Evolutionary conservation across 2,888 invertebrate genomes (phyloP).

Genomic region (Mythimna albipuncta): DNA sequence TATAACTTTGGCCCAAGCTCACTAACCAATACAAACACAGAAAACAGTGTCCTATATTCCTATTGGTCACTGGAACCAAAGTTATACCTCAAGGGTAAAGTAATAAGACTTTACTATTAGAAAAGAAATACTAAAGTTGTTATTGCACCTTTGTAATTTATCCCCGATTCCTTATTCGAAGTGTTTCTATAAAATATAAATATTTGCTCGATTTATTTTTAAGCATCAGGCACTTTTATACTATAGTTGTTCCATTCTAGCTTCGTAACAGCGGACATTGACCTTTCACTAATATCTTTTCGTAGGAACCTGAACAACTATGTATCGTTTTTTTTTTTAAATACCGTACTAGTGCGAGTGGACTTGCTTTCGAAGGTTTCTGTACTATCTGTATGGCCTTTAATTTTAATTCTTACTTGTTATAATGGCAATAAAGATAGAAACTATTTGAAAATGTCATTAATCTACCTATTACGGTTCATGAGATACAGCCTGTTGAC

Average conservation of each 20-base stretch:
- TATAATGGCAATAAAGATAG: neutral
- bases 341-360: neutral
- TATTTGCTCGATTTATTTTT: conserved; percentile 19
- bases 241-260: conserved; percentile 1
- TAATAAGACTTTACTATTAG: conserved; percentile 1
- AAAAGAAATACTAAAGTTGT: conserved; percentile 49
- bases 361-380: neutral
- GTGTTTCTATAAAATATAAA: conserved; percentile 32
- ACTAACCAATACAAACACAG: too few species aligned
- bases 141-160: conserved; percentile 61
- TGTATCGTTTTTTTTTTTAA: neutral
- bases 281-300: neutral
- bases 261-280: neutral
- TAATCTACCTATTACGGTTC: neutral
- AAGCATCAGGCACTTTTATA: conserved; percentile 40
- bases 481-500: neutral
- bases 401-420: neutral
- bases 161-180: conserved; percentile 44
- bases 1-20: too few species aligned
- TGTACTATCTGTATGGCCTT: neutral
- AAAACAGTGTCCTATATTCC: too few species aligned
- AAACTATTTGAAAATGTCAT: neutral
- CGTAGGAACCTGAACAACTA: neutral
- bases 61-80: too few species aligned
- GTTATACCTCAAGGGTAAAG: too few species aligned